These are phyloP conservation scores for Malurus splendens DNA, from an alignment of 2,797 vertebrate genomes.

Conservation along the genomic window DNA sequence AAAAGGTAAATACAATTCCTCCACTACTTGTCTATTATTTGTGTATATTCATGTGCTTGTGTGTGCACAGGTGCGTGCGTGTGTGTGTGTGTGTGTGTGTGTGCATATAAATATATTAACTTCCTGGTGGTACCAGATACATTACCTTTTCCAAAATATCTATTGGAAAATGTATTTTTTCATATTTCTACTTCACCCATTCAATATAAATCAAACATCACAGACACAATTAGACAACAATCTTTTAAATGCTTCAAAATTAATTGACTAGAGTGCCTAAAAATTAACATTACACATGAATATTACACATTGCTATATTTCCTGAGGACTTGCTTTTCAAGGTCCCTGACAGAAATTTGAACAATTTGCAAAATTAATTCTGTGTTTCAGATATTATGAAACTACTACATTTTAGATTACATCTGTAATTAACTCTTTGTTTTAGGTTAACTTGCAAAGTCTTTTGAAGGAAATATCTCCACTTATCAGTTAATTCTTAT, in stretches of 20 bases:
- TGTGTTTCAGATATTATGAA: background rate
- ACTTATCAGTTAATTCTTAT: background rate
- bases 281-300: background rate
- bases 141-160: background rate
- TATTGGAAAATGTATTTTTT: background rate
- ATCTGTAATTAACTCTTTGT: background rate
- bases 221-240: background rate
- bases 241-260: background rate
- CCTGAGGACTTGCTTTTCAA: background rate
- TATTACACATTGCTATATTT: background rate
- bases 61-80: fast-evolving
- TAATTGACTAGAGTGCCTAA: background rate
- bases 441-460: background rate
- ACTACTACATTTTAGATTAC: background rate
- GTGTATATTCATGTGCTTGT: background rate
- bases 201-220: conserved; percentile 7
- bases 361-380: conserved; percentile 14
- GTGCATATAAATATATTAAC: background rate
- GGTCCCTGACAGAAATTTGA: background rate
- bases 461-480: background rate
- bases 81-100: background rate
- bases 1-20: conserved; percentile 11
- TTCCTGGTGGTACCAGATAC: background rate
- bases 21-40: background rate
- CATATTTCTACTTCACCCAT: background rate